These are phyloP conservation scores for Cuculus canorus DNA, from an alignment of 2,797 vertebrate species.

Conservation along the genomic window DNA sequence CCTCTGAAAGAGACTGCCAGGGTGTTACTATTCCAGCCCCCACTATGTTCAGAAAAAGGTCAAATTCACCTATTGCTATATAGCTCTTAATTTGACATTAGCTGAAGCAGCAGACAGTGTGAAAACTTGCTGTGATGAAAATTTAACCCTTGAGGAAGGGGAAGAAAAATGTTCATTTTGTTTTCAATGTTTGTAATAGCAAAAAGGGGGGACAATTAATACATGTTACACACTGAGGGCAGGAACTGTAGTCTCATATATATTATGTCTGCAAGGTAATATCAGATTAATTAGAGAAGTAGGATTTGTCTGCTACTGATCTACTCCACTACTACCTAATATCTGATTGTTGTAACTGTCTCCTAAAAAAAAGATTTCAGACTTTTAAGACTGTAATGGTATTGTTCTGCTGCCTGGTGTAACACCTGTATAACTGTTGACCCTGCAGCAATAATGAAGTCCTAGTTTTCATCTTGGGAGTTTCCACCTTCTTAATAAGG, in stretches of 20 bases:
- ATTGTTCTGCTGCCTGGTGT: neutral
- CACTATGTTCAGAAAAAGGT: neutral
- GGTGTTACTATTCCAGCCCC: neutral
- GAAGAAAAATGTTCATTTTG: neutral
- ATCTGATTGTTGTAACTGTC: neutral
- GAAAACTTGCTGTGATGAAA: neutral
- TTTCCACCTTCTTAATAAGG: neutral
- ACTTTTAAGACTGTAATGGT: neutral
- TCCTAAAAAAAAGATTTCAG: neutral
- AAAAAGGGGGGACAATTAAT: neutral
- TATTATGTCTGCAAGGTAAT: neutral
- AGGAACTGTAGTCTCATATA: neutral
- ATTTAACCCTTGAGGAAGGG: neutral
- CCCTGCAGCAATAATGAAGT: neutral
- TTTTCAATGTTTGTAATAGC: neutral
- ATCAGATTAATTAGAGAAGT: neutral
- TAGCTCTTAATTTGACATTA: neutral
- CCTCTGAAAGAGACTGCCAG: neutral
- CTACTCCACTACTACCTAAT: neutral
- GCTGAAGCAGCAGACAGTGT: neutral
- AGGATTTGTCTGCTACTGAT: neutral
- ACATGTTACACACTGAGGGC: neutral
- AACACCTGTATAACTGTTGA: neutral
- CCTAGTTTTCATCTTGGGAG: neutral
- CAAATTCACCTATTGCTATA: neutral